Evolutionary conservation across 2,888 invertebrate genomes (phyloP), one percentile per base, ranked within the genome.

Genomic region (Aphelenchoides bicaudatus): DNA sequence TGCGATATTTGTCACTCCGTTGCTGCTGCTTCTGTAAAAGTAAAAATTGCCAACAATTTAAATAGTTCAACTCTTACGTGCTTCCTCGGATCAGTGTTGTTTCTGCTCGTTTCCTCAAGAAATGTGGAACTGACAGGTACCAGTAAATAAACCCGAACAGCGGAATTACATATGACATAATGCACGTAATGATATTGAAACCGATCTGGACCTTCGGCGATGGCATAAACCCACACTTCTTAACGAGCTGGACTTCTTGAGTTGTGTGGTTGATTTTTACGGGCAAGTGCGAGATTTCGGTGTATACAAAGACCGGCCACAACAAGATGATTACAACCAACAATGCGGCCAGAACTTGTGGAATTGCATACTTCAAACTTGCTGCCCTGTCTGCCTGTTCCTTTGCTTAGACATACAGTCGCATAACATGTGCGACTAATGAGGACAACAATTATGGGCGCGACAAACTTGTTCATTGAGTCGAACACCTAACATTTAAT

Each of bases 101-200:
- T 27, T 69, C 62, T 13, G 73, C 73, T 0, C 72, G 56, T 3
- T 54, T 54, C 2, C 27, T 54, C 2, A 77, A 65, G 63, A 77
- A 77, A 58, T 73, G 72, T 25, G 77, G 77, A 28, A 77, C 77
- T 28, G 73, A 74, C 39, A 77, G 68, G 62, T 77, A 77, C 77
- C 76, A 77, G 55, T 75, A 77, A 49, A 77, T 67, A 47, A 77
- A 76, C 27, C 77, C 77, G 53, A 67, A 69, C 21, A 77, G 61
- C 5, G 77, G 77, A 39, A 76, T 72, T 2, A 73, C 74, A 52
- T 73, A 74, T 30, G 59, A 65, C 19, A 65, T 63, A 29, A 71
- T 71, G 56, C 75, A 73, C 13, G 73, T 70, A 47, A 71, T 66
- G 30, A 76, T 46, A 53, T 71, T 74, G 64, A 76, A 76, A 62